These are phyloP conservation scores for Sternotherus odoratus DNA, from an alignment of 2,797 vertebrate genomes.

Conservation along the genomic window DNA sequence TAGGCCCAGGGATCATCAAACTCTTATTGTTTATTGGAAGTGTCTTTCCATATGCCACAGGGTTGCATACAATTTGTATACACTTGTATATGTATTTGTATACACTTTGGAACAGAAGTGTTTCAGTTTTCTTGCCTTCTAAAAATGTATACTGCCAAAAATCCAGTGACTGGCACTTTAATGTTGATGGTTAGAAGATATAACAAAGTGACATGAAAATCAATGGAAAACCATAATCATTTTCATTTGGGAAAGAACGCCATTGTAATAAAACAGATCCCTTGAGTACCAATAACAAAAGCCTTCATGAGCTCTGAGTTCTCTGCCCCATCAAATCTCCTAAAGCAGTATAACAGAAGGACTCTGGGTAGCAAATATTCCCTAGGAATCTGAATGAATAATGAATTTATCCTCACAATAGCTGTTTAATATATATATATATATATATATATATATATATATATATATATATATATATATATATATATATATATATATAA, in stretches of 20 bases:
- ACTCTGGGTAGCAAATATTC: slow-evolving; percentile 37
- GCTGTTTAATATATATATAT: slow-evolving; percentile 55
- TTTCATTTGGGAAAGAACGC: not conserved
- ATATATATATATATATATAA: slow-evolving; percentile 57
- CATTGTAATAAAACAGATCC: accelerated
- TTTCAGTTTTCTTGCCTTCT: not conserved
- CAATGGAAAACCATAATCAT: accelerated
- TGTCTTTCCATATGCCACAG: not conserved
- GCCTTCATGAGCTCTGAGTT: slow-evolving; percentile 27
- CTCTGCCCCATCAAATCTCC: slow-evolving; percentile 18
- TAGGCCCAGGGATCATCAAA: not conserved
- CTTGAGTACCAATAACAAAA: not conserved
- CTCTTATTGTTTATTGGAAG: not conserved
- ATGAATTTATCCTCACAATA: slow-evolving; percentile 45
- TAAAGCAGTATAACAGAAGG: not conserved
- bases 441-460: slow-evolving; percentile 58
- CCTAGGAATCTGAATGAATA: slow-evolving; percentile 38
- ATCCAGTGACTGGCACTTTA: not conserved
- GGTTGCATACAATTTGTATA: not conserved
- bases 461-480: slow-evolving; percentile 58
- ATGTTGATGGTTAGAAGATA: not conserved
- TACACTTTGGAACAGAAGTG: not conserved
- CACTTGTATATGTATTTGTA: too few relatives aligned
- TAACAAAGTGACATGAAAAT: not conserved
- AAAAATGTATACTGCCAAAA: not conserved